Base-by-base conservation (phyloP, 2,888 invertebrate species). In the Euplagia quadripunctaria region DNA sequence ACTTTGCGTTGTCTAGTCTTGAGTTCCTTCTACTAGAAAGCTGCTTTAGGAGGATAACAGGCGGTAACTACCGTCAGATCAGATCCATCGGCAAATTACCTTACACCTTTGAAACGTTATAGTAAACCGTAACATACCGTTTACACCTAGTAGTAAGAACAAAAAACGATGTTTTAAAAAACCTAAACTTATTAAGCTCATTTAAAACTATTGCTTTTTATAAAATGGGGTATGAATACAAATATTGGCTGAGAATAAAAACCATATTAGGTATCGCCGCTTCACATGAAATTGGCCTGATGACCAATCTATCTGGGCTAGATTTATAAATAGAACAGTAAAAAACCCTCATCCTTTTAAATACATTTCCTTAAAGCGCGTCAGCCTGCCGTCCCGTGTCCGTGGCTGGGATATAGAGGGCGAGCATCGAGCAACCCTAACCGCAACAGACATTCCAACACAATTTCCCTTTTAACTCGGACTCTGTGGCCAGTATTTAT, bases 381-480 rank as follows among this genome's bases (percentile, higher is more conserved):
- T 61, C 31, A 61, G 5, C 31, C 8, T 61, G 16, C 20, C 42
- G 20, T 41, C 14, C 14, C n/a, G 42, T 58, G 68, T 20, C 43
- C 14, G n/a, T 1, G 68, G 65, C 43, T 72, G 76, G 70, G 76
- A 78, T 74, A 79, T 63, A 77, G 79, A 82, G 78, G 72, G 76
- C 73, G 75, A 79, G 75, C 79, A 71, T 76, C 68, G 68, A 80
- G 79, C 88, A 89, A 71, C 89, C 89, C 89, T 89, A 85, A 85
- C 90, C 86, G 84, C 89, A 83, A 72, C 85, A 85, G 85, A 88
- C 89, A 89, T 90, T 93, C 92, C 93, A 88, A 94, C 94, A 94
- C 92, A 92, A 93, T 92, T 94, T 94, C 94, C 94, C 94, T 94
- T 94, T 94, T 94, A 94, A 89, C 90, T 90, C 89, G 87, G 89